Base-by-base conservation (phyloP, 2,113 vertebrate genomes). In the Tenebrosternarchus preto region DNA sequence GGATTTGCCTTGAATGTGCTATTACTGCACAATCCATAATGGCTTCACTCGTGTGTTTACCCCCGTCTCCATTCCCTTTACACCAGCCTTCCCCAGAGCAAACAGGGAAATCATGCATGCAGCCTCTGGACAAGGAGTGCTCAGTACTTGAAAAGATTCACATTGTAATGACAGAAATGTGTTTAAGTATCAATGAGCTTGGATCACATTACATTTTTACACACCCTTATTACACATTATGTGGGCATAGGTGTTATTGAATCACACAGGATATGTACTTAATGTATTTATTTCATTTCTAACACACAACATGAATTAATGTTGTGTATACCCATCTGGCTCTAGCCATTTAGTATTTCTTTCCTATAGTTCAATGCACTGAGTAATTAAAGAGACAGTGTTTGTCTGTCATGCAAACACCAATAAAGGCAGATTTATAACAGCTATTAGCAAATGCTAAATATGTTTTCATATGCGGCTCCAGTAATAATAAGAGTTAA, bases 101-200 rank as follows among this genome's bases (percentile, higher is more conserved):
- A 50, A 63, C 20, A 82, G 12, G 69, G 43, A 50, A 66, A 72
- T 43, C 46, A 50, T 17, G 82, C 73, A 86, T 86, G 79, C 64
- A 53, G n/a, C 56, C 31, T 75, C n/a, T 29, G 43, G 69, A 53
- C 63, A 60, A 55, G 67, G 25, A 33, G 27, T 53, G 74, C 57
- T 63, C 15, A 53, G 9, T 24, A 73, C 69, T 74, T 78, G 63
- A 59, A 24, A 60, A 68, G 60, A 73, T 73, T 73, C 43, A 20
- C 60, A 20, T 68, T 77, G 50, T 63, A 80, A 31, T 72, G 74
- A 76, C 64, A 63, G 22, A 73, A 77, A 73, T 56, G 39, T 74
- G 25, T 53, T 55, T 39, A 56, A 59, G 36, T 50, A 63, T n/a
- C 27, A 60, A 36, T 59, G 59, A 29, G 29, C 27, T 43, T 81